These are phyloP conservation scores for Synodontis membranacea DNA, from an alignment of 2,113 vertebrate genomes.

Conservation along the genomic window DNA sequence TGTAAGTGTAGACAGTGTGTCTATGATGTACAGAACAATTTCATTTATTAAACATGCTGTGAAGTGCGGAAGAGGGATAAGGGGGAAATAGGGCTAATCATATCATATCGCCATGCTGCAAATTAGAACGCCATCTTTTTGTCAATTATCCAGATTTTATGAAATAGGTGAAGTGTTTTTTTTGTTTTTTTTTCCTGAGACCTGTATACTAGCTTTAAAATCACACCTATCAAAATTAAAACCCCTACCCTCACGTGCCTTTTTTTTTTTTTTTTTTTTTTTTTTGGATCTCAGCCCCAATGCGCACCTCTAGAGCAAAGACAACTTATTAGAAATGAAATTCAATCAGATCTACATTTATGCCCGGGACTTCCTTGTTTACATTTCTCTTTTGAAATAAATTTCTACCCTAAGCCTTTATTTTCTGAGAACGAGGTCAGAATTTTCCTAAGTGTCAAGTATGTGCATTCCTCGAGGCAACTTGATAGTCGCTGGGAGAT, in stretches of 20 bases:
- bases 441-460: slow-evolving; percentile 24
- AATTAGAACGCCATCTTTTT: background rate
- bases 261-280: background rate
- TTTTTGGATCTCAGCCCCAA: background rate
- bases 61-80: background rate
- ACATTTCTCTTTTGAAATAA: background rate
- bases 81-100: background rate
- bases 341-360: background rate
- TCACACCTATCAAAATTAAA: background rate
- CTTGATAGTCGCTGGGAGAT: slow-evolving; percentile 11
- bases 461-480: slow-evolving; percentile 24
- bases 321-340: background rate
- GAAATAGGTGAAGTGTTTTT: background rate
- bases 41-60: background rate
- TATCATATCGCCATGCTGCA: background rate
- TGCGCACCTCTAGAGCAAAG: background rate
- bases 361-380: background rate
- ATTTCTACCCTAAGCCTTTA: background rate
- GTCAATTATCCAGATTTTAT: background rate
- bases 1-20: background rate
- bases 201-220: background rate
- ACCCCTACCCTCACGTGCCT: background rate
- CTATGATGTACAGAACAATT: background rate
- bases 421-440: slow-evolving; percentile 22
- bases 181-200: background rate